Conservation (phyloP, 2,888 invertebrate species). For the Eupeodes latifasciatus region DNA sequence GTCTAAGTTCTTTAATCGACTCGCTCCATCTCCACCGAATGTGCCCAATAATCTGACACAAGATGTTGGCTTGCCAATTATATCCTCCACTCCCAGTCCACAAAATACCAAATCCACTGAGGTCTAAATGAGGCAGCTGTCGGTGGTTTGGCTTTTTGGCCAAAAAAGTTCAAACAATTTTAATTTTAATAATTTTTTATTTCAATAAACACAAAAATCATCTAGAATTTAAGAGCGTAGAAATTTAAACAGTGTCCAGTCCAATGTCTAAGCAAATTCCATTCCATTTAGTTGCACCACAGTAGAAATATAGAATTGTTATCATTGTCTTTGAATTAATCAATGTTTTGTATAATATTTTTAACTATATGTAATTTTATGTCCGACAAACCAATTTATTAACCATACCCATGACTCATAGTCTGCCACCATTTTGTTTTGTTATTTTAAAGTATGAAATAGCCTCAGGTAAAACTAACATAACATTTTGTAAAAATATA, state of each 20-base stretch:
- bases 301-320: not conserved
- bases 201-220: slow-evolving; percentile 9
- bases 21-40: slow-evolving; percentile 74
- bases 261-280: not conserved
- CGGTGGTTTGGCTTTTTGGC: slow-evolving; percentile 1
- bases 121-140: slow-evolving; percentile 79
- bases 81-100: slow-evolving; percentile 82
- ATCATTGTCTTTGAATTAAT: not conserved
- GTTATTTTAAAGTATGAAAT: slow-evolving; percentile 15
- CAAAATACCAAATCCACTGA: slow-evolving; percentile 83
- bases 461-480: slow-evolving; percentile 48
- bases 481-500: slow-evolving; percentile 17
- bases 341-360: slow-evolving; percentile 37
- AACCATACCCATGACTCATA: slow-evolving; percentile 63
- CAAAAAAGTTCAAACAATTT: slow-evolving; percentile 63
- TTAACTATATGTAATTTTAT: slow-evolving; percentile 2
- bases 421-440: slow-evolving; percentile 49
- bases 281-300: not conserved
- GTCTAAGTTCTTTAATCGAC: slow-evolving; percentile 81
- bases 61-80: slow-evolving; percentile 83
- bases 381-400: slow-evolving; percentile 20
- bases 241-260: slow-evolving; percentile 13
- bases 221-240: slow-evolving; percentile 12
- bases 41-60: slow-evolving; percentile 80
- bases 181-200: slow-evolving; percentile 17